Evolutionary conservation across 1,140 invertebrate species (phyloP).

Genomic region (Drosophila ercepeae): DNA sequence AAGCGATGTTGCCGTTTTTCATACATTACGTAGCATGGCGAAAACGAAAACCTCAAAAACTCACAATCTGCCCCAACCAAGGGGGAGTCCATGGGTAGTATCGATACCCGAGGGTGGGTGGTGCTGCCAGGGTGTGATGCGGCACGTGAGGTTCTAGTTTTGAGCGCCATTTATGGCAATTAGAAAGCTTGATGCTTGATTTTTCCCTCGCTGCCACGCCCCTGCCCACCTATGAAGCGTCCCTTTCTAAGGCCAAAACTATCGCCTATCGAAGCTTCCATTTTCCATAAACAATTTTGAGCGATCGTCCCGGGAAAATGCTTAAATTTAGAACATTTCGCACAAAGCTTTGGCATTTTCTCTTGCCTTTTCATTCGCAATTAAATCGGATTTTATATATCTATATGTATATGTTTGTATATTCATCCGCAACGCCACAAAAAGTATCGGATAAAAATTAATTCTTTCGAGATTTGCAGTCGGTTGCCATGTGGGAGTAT

Average conservation of each 20-base stretch:
- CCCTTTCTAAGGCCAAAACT: neutral
- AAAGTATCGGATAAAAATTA: constrained; percentile 22
- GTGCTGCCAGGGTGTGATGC: neutral
- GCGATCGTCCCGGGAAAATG: constrained; percentile 24
- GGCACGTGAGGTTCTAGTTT: neutral
- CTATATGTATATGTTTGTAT: neutral
- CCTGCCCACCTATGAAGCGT: neutral
- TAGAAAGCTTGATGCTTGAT: constrained; percentile 63
- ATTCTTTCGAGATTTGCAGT: constrained; percentile 28
- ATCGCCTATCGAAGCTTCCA: constrained; percentile 7
- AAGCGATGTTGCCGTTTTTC: constrained; percentile 63
- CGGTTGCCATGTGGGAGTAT: neutral
- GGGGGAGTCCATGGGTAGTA: neutral
- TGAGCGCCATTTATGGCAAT: constrained; percentile 71
- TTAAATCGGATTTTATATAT: constrained; percentile 32
- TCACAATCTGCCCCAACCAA: neutral
- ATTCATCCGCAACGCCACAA: neutral
- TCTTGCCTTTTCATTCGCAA: constrained; percentile 42
- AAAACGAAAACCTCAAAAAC: constrained; percentile 45
- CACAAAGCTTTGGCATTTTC: constrained; percentile 60
- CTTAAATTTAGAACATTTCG: constrained; percentile 69
- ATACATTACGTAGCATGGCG: constrained; percentile 74
- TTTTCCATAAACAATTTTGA: constrained; percentile 61
- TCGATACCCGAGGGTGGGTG: neutral
- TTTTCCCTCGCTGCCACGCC: constrained; percentile 31